Evolutionary conservation across 2,113 vertebrate species (phyloP).

Genomic region (Cebus imitator): DNA sequence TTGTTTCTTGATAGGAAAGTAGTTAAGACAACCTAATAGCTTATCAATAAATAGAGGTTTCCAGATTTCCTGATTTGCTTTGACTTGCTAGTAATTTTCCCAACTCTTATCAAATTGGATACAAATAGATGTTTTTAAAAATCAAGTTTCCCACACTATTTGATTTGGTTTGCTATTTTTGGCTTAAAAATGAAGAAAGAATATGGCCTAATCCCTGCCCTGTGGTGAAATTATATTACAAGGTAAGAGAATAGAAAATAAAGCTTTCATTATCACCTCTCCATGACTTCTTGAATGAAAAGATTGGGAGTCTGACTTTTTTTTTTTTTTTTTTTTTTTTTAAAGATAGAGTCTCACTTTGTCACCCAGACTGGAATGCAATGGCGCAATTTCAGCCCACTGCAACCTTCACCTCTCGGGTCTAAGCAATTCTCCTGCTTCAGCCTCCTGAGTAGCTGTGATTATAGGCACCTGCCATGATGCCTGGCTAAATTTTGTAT

Average conservation of each 20-base stretch:
- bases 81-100: constrained; percentile 16
- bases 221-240: not conserved
- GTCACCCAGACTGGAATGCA: too few species aligned
- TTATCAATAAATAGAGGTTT: constrained; percentile 58
- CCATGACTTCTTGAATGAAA: not conserved
- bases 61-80: constrained; percentile 55
- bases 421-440: too few species aligned
- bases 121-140: constrained; percentile 24
- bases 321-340: too few species aligned
- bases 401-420: too few species aligned
- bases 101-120: constrained; percentile 23
- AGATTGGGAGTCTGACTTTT: not conserved
- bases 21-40: constrained; percentile 1
- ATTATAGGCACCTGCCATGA: too few species aligned
- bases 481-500: too few species aligned
- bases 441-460: too few species aligned
- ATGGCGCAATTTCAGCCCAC: accelerated
- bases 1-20: constrained; percentile 41
- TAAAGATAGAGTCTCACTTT: too few species aligned
- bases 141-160: constrained; percentile 33
- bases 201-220: not conserved
- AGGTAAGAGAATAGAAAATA: not conserved
- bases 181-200: constrained; percentile 4
- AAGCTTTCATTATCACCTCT: not conserved
- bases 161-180: constrained; percentile 44